Base-by-base conservation (phyloP, 1,140 invertebrate genomes). In the Oreohelix idahoensis region DNA sequence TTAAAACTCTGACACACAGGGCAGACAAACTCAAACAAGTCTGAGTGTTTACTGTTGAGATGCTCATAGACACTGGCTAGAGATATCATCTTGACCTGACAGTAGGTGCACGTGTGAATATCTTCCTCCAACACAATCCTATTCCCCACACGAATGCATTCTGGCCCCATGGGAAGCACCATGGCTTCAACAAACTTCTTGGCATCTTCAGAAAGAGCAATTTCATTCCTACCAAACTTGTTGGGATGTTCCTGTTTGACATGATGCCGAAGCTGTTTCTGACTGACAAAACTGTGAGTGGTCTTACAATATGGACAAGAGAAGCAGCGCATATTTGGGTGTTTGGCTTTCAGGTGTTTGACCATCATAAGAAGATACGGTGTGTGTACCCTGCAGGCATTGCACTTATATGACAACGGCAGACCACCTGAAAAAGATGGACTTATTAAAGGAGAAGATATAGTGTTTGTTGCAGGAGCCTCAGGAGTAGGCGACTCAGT, bases 381-480 rank as follows among this genome's bases (percentile, higher is more conserved):
- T 36, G 90, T 88, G 86, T 91, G 90, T 11, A 91, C 88, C 82
- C 86, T 89, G 85, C 90, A 91, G 69, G 86, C 88, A 84, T 88
- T 86, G 87, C 90, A 91, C 76, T 91, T 91, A 71, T 90, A 91
- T 17, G 90, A 82, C 26, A 82, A 36, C 8, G 80, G 80, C 45
- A 82, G 35, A n/a, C 80, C 70, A 20, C 51, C 35, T 38, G 29
- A 32, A 15, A 51, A 29, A 35, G 79, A 70, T 36, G 80, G 49
- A 23, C 29, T 29, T 71, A 42, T 0, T 36, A 69, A 35, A 53
- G 80, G 11, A 15, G 32, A 29, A 13, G 17, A 4, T 36, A 45
- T 39, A n/a, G 35, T 29, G 17, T 70, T 23, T 26, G 80, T 8
- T 32, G n/a, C 29, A 66, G 63, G 38, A 74, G 36, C 2, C 4